A percentile compares a stretch with the other conserved stretches of the same genome.
Evolutionary conservation across 2,113 vertebrate species (phyloP).

Genomic region (Macquaria ambigua): DNA sequence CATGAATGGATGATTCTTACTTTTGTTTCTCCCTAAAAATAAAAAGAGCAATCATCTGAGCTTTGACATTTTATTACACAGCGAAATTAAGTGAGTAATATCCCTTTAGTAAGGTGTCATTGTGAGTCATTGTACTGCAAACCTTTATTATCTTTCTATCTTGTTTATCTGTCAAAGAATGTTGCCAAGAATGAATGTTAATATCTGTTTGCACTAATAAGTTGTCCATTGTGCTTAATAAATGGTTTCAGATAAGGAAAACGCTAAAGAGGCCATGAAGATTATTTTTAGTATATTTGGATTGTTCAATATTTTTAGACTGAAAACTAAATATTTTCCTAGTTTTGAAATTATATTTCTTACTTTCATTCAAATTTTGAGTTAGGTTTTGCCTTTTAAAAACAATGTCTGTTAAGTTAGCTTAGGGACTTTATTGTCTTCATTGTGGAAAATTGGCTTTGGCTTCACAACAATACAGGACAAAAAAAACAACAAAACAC

Average conservation of each 20-base stretch:
- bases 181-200: background rate
- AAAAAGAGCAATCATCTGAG: no score
- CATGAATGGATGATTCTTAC: background rate
- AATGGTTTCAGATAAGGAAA: background rate
- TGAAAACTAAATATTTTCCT: background rate
- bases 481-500: background rate
- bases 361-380: background rate
- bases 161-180: background rate
- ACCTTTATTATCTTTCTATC: background rate
- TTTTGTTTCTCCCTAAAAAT: no score
- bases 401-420: background rate
- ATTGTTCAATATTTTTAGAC: background rate
- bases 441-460: background rate
- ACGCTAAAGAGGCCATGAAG: background rate
- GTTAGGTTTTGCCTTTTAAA: background rate
- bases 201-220: background rate
- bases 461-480: background rate
- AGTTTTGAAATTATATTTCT: background rate
- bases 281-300: background rate
- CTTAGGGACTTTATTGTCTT: background rate
- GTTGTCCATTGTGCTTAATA: background rate
- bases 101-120: background rate
- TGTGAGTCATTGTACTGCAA: background rate
- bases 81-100: background rate
- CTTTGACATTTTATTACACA: background rate